A percentile compares a stretch with the other conserved stretches of the same genome.
These are phyloP conservation scores for Cotesia glomerata DNA, from an alignment of 1,140 invertebrate genomes.

Conservation along the genomic window DNA sequence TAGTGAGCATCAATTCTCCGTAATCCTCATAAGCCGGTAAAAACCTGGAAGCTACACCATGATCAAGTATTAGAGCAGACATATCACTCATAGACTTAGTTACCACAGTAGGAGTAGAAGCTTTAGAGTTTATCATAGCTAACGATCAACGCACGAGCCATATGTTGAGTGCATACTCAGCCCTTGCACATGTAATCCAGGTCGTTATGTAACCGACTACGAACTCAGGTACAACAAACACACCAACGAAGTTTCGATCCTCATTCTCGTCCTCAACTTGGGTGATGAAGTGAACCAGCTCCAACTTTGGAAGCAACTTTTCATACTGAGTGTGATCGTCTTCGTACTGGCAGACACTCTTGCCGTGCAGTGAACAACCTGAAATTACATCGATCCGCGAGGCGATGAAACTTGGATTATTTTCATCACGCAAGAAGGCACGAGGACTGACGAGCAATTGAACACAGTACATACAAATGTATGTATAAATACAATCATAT, in stretches of 20 bases:
- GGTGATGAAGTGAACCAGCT: neutral
- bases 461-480: conserved; percentile 3
- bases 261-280: neutral
- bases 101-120: neutral
- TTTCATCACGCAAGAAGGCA: conserved; percentile 31
- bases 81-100: neutral
- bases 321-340: neutral
- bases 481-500: neutral
- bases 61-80: neutral
- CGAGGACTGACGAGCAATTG: conserved; percentile 19
- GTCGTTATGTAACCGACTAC: too few species aligned
- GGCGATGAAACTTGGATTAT: conserved; percentile 32
- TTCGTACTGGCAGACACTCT: neutral
- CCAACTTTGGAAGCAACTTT: neutral
- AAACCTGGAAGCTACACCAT: neutral
- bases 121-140: conserved; percentile 22
- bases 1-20: neutral
- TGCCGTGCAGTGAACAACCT: conserved; percentile 32
- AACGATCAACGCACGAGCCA: conserved; percentile 37
- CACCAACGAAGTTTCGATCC: neutral
- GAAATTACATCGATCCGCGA: conserved; percentile 32
- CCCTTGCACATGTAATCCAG: too few species aligned
- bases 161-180: conserved; percentile 30
- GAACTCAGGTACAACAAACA: neutral
- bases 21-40: neutral